Conservation (phyloP, 2,113 vertebrate species). For the Psilopsiagon aurifrons region DNA sequence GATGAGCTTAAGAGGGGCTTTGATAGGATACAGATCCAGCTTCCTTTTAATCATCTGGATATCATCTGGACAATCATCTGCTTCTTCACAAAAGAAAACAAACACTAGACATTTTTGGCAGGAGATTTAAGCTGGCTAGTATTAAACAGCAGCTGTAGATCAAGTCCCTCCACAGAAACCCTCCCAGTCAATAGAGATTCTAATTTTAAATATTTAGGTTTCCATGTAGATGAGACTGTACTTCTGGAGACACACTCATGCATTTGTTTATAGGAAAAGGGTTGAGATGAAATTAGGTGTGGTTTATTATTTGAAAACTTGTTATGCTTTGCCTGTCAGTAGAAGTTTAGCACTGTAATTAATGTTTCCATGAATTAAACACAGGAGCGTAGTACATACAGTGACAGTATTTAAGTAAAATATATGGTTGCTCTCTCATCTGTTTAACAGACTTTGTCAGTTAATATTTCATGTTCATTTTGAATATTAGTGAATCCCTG, state of each 20-base stretch:
- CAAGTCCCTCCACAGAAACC: not conserved
- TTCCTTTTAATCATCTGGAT: constrained; percentile 52
- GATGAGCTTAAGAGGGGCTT: constrained; percentile 31
- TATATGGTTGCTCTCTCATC: not conserved
- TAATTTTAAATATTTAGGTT: constrained; percentile 64
- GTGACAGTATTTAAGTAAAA: constrained; percentile 17
- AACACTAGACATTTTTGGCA: constrained; percentile 37
- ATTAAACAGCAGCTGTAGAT: constrained; percentile 51
- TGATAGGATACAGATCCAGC: constrained; percentile 22
- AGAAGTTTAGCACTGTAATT: not conserved
- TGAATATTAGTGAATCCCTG: not conserved
- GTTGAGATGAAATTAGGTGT: constrained; percentile 42
- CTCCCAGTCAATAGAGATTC: not conserved
- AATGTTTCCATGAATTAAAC: constrained; percentile 43
- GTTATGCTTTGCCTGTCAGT: constrained; percentile 30
- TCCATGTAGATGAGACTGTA: not conserved
- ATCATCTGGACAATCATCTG: constrained; percentile 54
- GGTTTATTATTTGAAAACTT: constrained; percentile 33
- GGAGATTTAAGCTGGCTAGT: constrained; percentile 11
- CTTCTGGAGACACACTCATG: not conserved
- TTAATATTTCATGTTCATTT: constrained; percentile 2
- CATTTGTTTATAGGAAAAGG: constrained; percentile 16
- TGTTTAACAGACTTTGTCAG: constrained; percentile 12
- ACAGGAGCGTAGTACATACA: not conserved
- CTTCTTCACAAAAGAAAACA: constrained; percentile 53